A percentile compares a stretch with the other conserved stretches of the same genome.
These are phyloP conservation scores for Neoseiulus cucumeris DNA, from an alignment of 1,140 invertebrate genomes.

Conservation along the genomic window DNA sequence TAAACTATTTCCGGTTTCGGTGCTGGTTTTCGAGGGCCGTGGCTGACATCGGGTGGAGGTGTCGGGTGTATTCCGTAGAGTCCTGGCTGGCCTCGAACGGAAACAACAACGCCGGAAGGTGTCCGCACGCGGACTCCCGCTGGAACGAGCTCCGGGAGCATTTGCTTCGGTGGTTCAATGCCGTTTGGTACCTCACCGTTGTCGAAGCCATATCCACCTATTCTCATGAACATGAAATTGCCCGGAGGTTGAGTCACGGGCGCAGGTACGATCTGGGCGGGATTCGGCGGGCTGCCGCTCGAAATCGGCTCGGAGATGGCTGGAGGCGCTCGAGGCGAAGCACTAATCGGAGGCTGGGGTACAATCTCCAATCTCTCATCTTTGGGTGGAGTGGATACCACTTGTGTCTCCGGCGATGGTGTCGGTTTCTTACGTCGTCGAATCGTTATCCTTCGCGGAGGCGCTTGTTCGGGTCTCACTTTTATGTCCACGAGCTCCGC, in stretches of 20 bases:
- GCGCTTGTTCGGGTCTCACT: no score
- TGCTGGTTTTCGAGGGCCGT: background rate
- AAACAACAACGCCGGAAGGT: background rate
- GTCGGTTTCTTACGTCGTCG: no score
- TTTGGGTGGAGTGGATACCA: no score
- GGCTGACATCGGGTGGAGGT: background rate
- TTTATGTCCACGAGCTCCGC: no score
- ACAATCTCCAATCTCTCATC: no score
- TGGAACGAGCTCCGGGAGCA: background rate
- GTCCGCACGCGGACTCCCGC: background rate
- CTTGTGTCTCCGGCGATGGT: no score
- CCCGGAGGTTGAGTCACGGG: background rate
- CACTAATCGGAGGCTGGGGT: no score
- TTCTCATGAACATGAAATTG: constrained; percentile 3
- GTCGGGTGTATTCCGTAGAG: constrained; percentile 1
- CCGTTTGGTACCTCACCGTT: background rate
- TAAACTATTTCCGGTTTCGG: background rate
- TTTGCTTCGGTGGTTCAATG: background rate
- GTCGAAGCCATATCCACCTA: constrained; percentile 8
- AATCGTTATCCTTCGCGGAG: no score
- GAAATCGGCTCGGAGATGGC: no score
- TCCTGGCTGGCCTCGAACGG: background rate
- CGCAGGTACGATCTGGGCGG: background rate
- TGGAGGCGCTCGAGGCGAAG: no score
- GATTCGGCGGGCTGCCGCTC: no score